Evolutionary conservation across 2,113 vertebrate genomes (phyloP).

Genomic region (Aplodontia rufa): DNA sequence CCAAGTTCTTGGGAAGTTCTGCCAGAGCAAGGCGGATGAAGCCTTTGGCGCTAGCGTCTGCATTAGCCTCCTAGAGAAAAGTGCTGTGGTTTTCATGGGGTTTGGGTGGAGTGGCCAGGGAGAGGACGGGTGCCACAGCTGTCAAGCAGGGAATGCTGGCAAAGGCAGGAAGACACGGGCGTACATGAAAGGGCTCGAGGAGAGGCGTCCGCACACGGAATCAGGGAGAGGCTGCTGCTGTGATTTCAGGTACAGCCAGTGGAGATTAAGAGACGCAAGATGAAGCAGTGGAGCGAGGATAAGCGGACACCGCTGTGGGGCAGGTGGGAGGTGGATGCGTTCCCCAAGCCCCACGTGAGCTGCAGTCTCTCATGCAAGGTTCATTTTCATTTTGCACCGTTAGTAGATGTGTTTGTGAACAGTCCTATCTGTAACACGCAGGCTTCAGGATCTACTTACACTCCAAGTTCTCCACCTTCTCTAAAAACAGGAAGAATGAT

Average conservation of each 20-base stretch:
- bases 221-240: fast-evolving
- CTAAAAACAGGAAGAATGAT: no score
- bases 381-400: no score
- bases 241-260: fast-evolving
- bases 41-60: fast-evolving
- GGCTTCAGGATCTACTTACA: no score
- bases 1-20: neutral
- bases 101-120: fast-evolving
- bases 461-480: no score
- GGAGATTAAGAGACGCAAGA: neutral
- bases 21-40: fast-evolving
- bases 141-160: neutral
- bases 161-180: fast-evolving
- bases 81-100: neutral
- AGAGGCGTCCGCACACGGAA: fast-evolving
- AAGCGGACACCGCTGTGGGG: fast-evolving
- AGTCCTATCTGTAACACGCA: no score
- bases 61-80: neutral
- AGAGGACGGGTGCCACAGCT: fast-evolving
- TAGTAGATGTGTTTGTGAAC: no score
- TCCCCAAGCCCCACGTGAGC: no score
- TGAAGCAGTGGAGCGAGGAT: fast-evolving
- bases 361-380: no score
- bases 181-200: fast-evolving
- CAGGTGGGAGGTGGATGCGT: no score